Conservation (phyloP, 2,797 vertebrate species). For the Crotalus adamanteus region DNA sequence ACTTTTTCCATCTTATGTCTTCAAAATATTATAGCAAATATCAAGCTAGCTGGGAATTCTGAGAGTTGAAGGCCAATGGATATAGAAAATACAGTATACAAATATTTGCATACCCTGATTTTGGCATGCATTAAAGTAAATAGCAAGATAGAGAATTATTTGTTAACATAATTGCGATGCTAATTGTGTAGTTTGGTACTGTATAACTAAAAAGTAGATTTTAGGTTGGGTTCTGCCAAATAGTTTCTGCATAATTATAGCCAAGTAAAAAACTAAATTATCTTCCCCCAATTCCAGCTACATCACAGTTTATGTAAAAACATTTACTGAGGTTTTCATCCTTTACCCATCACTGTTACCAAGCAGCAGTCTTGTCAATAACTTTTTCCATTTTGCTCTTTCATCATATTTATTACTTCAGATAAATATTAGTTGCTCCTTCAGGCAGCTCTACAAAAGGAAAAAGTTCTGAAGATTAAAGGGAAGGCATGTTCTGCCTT, state of each 20-base stretch:
- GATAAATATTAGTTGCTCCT: constrained; percentile 10
- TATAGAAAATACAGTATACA: background rate
- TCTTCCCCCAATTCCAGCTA: background rate
- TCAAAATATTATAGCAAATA: background rate
- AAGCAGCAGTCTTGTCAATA: constrained; percentile 10
- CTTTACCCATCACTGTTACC: background rate
- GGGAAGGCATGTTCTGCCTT: background rate
- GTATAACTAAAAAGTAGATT: background rate
- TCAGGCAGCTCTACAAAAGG: background rate
- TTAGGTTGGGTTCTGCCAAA: background rate
- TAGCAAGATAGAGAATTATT: background rate
- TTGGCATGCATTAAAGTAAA: background rate
- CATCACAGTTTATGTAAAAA: background rate
- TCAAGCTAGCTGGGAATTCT: background rate
- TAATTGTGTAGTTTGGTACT: background rate
- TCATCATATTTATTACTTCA: constrained; percentile 11
- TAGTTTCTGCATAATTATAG: background rate
- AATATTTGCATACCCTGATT: background rate
- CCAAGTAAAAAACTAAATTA: background rate
- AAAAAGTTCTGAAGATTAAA: constrained; percentile 33
- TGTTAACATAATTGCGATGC: background rate
- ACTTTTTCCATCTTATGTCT: background rate
- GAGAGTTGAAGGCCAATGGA: background rate
- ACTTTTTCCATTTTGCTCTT: constrained; percentile 12
- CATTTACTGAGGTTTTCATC: background rate